Conservation (phyloP, 2,888 invertebrate species). For the Archips crataeganus region DNA sequence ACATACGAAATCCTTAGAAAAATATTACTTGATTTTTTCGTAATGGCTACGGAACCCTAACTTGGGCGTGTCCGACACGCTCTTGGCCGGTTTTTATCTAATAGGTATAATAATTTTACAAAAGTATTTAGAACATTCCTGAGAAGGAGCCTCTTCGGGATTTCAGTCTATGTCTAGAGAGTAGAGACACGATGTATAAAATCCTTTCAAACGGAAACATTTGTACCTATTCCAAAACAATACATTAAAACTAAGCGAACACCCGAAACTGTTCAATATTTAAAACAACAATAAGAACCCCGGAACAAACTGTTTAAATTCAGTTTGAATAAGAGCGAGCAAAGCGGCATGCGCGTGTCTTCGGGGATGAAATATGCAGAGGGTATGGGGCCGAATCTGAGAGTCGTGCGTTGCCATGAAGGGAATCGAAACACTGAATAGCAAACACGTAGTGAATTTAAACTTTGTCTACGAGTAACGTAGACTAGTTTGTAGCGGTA, state of each 20-base stretch:
- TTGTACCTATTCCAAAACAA: neutral
- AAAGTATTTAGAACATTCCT: too few relatives aligned
- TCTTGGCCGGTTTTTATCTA: too few relatives aligned
- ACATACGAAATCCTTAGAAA: too few relatives aligned
- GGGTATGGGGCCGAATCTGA: constrained; percentile 34
- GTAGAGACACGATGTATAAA: too few relatives aligned
- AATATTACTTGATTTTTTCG: too few relatives aligned
- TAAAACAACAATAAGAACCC: constrained; percentile 39
- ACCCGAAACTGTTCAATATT: constrained; percentile 26
- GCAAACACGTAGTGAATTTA: constrained; percentile 11
- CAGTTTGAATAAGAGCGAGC: constrained; percentile 48
- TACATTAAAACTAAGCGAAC: constrained; percentile 17
- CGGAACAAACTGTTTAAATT: constrained; percentile 47
- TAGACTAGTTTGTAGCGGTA: too few relatives aligned
- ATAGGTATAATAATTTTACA: too few relatives aligned
- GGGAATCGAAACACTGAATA: constrained; percentile 18
- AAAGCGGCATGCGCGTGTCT: constrained; percentile 40
- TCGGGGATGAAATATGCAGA: constrained; percentile 50
- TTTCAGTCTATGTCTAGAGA: too few relatives aligned
- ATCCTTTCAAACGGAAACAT: neutral
- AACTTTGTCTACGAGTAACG: neutral
- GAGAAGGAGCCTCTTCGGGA: too few relatives aligned
- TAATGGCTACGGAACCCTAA: too few relatives aligned
- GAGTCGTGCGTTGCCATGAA: constrained; percentile 2
- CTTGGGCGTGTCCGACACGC: too few relatives aligned